Percentiles rank a stretch among this genome's conserved stretches.
Conservation (phyloP, 2,888 invertebrate species). For the Drosophila koepferae region DNA sequence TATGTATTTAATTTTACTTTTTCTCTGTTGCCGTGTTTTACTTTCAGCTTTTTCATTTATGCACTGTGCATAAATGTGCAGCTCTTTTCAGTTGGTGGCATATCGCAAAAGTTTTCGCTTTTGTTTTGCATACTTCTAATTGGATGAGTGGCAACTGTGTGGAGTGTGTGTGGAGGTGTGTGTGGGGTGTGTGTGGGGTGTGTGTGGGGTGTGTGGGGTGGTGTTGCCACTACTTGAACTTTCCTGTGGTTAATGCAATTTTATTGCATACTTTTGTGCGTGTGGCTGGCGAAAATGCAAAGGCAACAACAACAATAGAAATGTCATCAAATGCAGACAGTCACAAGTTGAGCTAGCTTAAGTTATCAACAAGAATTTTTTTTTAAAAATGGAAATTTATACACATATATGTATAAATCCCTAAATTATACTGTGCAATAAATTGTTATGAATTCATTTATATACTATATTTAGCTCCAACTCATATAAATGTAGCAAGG, state of each 20-base stretch:
- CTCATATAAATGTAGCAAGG: too few relatives aligned
- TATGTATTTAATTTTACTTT: slow-evolving; percentile 8
- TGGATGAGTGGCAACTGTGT: slow-evolving; percentile 4
- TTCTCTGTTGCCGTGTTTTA: slow-evolving; percentile 16
- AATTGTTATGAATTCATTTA: neutral
- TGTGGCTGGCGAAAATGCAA: slow-evolving; percentile 16
- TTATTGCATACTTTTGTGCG: slow-evolving; percentile 69
- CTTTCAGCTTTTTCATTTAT: slow-evolving; percentile 16
- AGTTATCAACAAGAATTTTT: neutral
- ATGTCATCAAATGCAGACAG: slow-evolving; percentile 37
- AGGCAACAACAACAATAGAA: slow-evolving; percentile 20
- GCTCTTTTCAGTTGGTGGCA: slow-evolving; percentile 3
- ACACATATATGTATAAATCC: too few relatives aligned
- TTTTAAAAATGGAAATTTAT: neutral
- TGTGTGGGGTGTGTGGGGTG: neutral
- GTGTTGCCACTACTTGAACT: slow-evolving; percentile 40
- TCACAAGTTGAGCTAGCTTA: slow-evolving; percentile 35
- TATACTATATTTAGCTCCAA: too few relatives aligned
- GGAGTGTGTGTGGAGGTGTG: neutral
- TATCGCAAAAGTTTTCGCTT: slow-evolving; percentile 37
- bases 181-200: neutral
- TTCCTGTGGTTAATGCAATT: slow-evolving; percentile 67
- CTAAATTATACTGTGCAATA: too few relatives aligned
- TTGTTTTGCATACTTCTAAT: slow-evolving; percentile 29
- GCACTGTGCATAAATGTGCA: slow-evolving; percentile 12